Percentiles rank a stretch among this genome's conserved stretches.
Evolutionary conservation across 2,113 vertebrate species (phyloP).

Genomic region (Tringa solitaria): DNA sequence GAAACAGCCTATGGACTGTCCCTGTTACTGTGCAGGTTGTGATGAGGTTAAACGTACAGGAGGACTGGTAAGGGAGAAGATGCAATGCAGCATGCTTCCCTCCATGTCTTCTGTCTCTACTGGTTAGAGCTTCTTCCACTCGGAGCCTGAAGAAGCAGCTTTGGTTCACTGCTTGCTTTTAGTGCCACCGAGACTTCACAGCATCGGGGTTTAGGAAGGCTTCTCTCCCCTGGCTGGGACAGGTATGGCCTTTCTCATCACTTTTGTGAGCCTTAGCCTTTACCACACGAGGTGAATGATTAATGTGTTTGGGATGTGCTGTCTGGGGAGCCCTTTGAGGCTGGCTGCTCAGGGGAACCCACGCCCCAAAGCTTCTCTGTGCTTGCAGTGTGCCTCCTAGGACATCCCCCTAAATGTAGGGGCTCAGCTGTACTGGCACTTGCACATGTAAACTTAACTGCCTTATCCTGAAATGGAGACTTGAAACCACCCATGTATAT

Average conservation of each 20-base stretch:
- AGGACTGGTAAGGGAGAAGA: not conserved
- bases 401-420: not conserved
- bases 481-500: slow-evolving; percentile 27
- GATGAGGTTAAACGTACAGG: not conserved
- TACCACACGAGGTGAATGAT: not conserved
- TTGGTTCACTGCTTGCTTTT: not conserved
- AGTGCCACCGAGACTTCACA: not conserved
- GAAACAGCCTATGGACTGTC: not conserved
- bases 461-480: slow-evolving; percentile 48
- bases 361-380: not conserved
- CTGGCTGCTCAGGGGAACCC: not conserved
- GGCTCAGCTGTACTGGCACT: not conserved
- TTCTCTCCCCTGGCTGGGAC: not conserved
- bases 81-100: not conserved
- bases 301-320: not conserved
- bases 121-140: not conserved
- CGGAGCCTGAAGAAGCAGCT: not conserved
- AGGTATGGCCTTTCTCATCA: not conserved
- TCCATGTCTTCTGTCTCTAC: not conserved
- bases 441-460: not conserved
- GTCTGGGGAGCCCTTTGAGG: not conserved
- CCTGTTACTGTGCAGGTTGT: not conserved
- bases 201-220: not conserved
- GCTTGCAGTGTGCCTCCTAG: not conserved
- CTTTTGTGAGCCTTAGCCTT: not conserved